Conservation (phyloP, 2,113 vertebrate species). For the Callopanchax toddi region DNA sequence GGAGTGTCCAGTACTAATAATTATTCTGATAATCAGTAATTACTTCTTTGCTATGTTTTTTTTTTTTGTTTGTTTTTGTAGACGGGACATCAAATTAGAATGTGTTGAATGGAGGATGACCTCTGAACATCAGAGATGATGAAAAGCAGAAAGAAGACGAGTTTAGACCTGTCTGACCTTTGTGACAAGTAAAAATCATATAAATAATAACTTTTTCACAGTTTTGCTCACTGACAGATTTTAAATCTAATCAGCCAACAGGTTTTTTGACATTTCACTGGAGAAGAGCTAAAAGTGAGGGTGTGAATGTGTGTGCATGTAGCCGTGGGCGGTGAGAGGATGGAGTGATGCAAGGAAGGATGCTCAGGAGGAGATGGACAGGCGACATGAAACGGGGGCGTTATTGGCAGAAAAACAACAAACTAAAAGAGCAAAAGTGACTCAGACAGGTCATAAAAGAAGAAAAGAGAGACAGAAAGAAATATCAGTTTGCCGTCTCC, state of each 20-base stretch:
- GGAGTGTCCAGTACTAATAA: background rate
- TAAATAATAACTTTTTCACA: constrained; percentile 6
- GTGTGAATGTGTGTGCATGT: constrained; percentile 8
- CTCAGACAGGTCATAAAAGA: background rate
- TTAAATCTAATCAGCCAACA: constrained; percentile 4
- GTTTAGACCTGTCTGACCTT: constrained; percentile 16
- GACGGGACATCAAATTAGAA: background rate
- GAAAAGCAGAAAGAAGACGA: background rate
- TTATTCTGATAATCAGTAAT: background rate
- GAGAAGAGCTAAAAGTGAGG: constrained; percentile 43
- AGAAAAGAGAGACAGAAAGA: background rate
- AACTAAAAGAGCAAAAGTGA: constrained; percentile 51
- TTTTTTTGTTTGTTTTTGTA: background rate
- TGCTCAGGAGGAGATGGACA: constrained; percentile 12
- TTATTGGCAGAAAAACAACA: constrained; percentile 1
- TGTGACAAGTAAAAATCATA: constrained; percentile 24
- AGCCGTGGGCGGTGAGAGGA: constrained; percentile 48
- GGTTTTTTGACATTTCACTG: constrained; percentile 67
- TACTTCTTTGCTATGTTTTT: background rate
- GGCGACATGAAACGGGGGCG: background rate
- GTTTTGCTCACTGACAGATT: background rate
- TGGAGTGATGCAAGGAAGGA: background rate
- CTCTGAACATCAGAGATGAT: background rate
- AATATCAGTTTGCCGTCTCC: constrained; percentile 5
- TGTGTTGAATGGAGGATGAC: background rate